These are phyloP conservation scores for Isaurus tuberculatus DNA, from an alignment of 92 coral and sea anemone species.

Conservation along the genomic window DNA sequence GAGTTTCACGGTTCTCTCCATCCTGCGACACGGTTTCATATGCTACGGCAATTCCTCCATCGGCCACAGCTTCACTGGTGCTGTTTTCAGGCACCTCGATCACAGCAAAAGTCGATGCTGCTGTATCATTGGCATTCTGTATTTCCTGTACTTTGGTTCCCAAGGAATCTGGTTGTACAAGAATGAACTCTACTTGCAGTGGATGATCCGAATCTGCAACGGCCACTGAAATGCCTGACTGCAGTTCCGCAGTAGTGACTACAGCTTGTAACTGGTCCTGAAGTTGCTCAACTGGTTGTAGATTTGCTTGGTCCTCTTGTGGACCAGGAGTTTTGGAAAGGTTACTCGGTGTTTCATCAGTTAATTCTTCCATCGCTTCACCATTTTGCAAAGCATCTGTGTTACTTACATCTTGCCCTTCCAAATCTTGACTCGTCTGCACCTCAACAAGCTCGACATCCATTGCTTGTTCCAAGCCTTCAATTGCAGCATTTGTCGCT, in stretches of 20 bases:
- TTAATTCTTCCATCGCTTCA: background rate
- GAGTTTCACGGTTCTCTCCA: background rate
- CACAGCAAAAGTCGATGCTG: conserved; percentile 40
- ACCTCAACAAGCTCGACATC: conserved; percentile 44
- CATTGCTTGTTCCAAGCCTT: conserved; percentile 43
- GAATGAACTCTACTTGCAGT: conserved; percentile 40
- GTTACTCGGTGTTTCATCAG: conserved; percentile 6
- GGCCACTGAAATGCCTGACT: conserved; percentile 30
- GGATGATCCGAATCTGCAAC: conserved; percentile 18
- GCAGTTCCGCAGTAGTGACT: conserved; percentile 33
- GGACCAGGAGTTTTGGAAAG: background rate
- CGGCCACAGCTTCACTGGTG: background rate
- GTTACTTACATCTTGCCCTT: background rate
- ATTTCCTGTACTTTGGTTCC: conserved; percentile 41
- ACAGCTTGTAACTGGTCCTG: conserved; percentile 28
- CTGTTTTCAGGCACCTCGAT: conserved; percentile 34
- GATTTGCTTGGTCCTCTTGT: conserved; percentile 20
- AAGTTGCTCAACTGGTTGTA: conserved; percentile 4
- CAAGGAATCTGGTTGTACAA: conserved; percentile 38
- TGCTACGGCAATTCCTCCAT: conserved; percentile 7
- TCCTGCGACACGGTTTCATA: conserved; percentile 27
- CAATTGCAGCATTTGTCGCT: conserved; percentile 25
- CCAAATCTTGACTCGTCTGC: conserved; percentile 37
- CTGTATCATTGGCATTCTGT: conserved; percentile 39
- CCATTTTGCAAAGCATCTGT: conserved; percentile 26